These are phyloP conservation scores for Cossypha niveicapilla DNA, from an alignment of 2,797 vertebrate genomes.

Conservation along the genomic window DNA sequence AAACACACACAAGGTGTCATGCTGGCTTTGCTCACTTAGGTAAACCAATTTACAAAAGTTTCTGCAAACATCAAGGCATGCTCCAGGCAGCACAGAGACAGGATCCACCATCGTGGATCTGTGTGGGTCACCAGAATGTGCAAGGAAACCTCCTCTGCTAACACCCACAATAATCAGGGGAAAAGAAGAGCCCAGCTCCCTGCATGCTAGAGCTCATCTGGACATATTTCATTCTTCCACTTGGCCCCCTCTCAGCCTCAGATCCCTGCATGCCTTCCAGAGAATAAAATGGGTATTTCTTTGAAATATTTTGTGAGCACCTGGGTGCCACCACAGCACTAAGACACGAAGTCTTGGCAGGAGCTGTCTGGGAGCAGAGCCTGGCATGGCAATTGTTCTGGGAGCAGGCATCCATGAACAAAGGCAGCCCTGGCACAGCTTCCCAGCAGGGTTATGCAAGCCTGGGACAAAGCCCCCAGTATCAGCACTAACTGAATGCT, in stretches of 20 bases:
- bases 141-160: not conserved
- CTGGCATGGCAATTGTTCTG: not conserved
- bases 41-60: not conserved
- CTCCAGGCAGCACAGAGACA: not conserved
- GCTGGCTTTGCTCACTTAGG: not conserved
- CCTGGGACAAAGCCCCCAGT: not conserved
- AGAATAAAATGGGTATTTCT: not conserved
- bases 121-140: not conserved
- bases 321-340: accelerated
- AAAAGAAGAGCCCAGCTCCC: accelerated
- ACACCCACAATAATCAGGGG: accelerated
- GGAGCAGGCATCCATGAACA: not conserved
- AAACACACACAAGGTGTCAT: accelerated
- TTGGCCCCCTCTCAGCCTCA: not conserved
- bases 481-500: constrained; percentile 18
- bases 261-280: not conserved
- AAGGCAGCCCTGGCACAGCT: constrained; percentile 24
- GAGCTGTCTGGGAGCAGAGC: not conserved
- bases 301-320: not conserved
- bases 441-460: constrained; percentile 19
- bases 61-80: accelerated
- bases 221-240: not conserved
- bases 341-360: not conserved
- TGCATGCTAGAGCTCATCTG: not conserved
- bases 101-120: not conserved